phyloP scores from a whole-genome alignment of 2,888 invertebrate species.

The Troides aeacus region DNA sequence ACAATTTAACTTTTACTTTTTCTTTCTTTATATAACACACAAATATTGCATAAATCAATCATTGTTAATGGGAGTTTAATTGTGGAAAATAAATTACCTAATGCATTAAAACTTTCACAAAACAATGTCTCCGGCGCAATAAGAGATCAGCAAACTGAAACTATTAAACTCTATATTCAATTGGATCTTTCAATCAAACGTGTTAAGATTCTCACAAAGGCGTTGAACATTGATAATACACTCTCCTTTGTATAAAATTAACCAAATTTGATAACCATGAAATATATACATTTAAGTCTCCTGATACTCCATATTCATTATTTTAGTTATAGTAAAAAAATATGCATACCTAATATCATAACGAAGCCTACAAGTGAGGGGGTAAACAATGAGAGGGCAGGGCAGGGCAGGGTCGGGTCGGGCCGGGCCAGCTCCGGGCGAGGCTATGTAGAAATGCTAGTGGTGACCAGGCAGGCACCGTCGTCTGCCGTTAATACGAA shows the following conservation, averaged over 20 bases:
- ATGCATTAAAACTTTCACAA: slow-evolving; percentile 54
- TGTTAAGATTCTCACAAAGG: slow-evolving; percentile 59
- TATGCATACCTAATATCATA: slow-evolving; percentile 79
- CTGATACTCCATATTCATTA: slow-evolving; percentile 67
- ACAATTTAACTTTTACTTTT: slow-evolving; percentile 74
- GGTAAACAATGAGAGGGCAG: slow-evolving; percentile 66
- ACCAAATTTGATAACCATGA: slow-evolving; percentile 74
- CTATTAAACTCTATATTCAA: slow-evolving; percentile 41
- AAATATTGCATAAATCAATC: slow-evolving; percentile 71
- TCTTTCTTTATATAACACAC: slow-evolving; percentile 76
- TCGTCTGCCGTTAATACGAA: slow-evolving; percentile 60
- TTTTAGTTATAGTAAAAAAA: slow-evolving; percentile 77
- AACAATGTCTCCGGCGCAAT: slow-evolving; percentile 57
- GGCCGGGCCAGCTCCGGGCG: slow-evolving; percentile 59
- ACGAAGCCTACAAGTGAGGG: slow-evolving; percentile 75
- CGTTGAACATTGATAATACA: slow-evolving; percentile 69
- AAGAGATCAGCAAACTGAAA: slow-evolving; percentile 69
- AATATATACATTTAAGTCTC: slow-evolving; percentile 77
- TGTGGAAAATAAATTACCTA: slow-evolving; percentile 58
- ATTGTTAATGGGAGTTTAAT: slow-evolving; percentile 54
- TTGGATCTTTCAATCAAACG: slow-evolving; percentile 54
- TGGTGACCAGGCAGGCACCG: slow-evolving; percentile 43
- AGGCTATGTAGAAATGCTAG: slow-evolving; percentile 67
- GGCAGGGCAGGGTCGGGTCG: slow-evolving; percentile 54
- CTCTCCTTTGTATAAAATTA: slow-evolving; percentile 77